Evolutionary conservation across 2,113 vertebrate genomes (phyloP).

Genomic region (Pseudopipra pipra): DNA sequence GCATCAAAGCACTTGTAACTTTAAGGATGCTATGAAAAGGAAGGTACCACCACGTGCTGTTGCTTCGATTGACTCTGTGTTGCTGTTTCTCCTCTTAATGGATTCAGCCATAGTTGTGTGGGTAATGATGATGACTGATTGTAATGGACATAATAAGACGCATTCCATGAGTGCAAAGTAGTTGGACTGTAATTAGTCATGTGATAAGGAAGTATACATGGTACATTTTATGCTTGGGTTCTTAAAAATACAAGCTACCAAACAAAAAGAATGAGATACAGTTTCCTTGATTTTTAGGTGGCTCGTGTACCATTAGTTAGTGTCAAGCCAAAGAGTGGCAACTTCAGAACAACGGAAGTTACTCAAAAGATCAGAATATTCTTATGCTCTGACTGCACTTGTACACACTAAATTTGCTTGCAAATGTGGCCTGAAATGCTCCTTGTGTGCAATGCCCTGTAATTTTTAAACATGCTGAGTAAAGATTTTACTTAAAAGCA

Average conservation of each 20-base stretch:
- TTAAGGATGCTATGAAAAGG: not conserved
- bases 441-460: constrained; percentile 25
- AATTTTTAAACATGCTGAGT: constrained; percentile 54
- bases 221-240: not conserved
- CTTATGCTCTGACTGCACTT: not conserved
- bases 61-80: not conserved
- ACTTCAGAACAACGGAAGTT: not conserved
- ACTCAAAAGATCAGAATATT: not conserved
- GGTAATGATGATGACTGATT: not conserved
- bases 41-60: not conserved
- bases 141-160: not conserved
- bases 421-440: constrained; percentile 37
- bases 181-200: not conserved
- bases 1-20: not conserved
- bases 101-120: not conserved
- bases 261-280: not conserved
- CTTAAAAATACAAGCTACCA: not conserved
- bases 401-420: not conserved
- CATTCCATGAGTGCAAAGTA: not conserved
- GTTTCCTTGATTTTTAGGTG: not conserved
- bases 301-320: not conserved
- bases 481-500: constrained; percentile 44
- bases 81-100: not conserved
- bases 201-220: not conserved
- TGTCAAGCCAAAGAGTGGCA: not conserved